Evolutionary conservation across 2,113 vertebrate species (phyloP).

Genomic region (Nannospalax galili): DNA sequence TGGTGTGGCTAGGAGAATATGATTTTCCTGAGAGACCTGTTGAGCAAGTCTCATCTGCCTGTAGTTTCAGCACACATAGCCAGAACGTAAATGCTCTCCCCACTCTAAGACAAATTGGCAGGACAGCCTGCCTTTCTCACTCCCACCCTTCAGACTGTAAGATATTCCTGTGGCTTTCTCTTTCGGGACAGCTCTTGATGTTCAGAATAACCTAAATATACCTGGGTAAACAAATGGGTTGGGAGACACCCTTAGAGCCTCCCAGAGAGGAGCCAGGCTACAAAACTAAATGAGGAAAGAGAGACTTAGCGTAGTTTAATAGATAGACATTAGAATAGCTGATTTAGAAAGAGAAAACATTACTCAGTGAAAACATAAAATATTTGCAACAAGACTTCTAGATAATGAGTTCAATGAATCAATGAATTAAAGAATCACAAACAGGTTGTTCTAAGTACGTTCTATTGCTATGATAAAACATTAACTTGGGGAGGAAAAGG

Average conservation of each 20-base stretch:
- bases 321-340: not conserved
- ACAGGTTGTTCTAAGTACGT: not conserved
- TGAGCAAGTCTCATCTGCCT: constrained; percentile 2
- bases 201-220: not conserved
- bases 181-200: not conserved
- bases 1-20: not conserved
- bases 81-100: not conserved
- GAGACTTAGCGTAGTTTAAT: not conserved
- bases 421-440: constrained; percentile 48
- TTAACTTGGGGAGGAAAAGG: too few relatives aligned
- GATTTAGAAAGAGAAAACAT: not conserved
- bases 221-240: not conserved
- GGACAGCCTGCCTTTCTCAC: not conserved
- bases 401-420: constrained; percentile 26
- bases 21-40: constrained; percentile 49
- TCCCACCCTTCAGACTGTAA: not conserved
- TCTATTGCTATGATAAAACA: too few relatives aligned
- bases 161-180: not conserved
- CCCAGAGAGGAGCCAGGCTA: not conserved
- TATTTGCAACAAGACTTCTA: not conserved
- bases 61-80: not conserved
- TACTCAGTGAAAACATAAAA: not conserved
- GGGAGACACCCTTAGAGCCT: not conserved
- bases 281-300: constrained; percentile 19
- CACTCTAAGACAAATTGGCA: not conserved